Evolutionary conservation across 2,797 vertebrate genomes (phyloP).

Genomic region (Psittacula echo): DNA sequence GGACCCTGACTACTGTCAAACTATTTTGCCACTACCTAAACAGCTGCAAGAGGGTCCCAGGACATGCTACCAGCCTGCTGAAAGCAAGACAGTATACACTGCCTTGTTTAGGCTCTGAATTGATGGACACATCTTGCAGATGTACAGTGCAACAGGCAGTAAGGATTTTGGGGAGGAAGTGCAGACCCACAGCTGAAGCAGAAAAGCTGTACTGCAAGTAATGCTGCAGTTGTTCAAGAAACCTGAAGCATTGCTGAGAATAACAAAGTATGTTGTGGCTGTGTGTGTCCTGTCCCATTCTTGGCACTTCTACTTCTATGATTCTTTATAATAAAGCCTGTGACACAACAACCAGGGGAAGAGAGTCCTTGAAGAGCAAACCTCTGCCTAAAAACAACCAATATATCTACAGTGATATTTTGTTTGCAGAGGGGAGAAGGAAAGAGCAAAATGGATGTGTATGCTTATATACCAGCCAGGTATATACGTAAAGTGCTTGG

Average conservation of each 20-base stretch:
- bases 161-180: background rate
- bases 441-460: background rate
- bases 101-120: background rate
- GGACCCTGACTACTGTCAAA: background rate
- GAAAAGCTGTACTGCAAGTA: background rate
- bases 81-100: background rate
- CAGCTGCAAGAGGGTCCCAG: background rate
- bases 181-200: background rate
- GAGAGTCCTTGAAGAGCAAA: background rate
- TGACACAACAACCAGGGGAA: background rate
- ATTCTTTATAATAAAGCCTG: background rate
- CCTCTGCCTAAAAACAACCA: background rate
- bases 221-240: background rate
- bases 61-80: background rate
- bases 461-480: background rate
- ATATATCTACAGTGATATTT: background rate
- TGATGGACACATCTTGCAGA: accelerated
- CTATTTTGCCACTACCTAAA: background rate
- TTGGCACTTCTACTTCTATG: background rate
- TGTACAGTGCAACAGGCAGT: background rate
- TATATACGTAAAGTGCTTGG: background rate
- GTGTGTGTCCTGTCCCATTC: background rate
- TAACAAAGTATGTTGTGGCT: background rate
- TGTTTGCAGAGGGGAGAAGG: background rate
- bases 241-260: background rate